Evolutionary conservation across 2,888 invertebrate species (phyloP).

Genomic region (Tipula helvola): DNA sequence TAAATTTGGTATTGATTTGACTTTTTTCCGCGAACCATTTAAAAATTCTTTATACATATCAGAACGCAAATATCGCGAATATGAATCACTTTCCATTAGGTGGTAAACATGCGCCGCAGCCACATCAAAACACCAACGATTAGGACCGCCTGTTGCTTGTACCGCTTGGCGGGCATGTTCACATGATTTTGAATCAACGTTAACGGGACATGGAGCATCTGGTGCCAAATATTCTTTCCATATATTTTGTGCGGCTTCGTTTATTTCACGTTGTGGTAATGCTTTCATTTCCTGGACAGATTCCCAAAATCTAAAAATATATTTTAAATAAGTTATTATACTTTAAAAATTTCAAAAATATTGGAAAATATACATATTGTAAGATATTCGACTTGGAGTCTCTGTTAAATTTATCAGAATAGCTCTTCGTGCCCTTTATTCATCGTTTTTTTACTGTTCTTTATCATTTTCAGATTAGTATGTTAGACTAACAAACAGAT

Average conservation of each 20-base stretch:
- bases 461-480: no score
- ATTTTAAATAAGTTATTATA: background rate
- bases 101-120: constrained; percentile 98
- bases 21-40: constrained; percentile 94
- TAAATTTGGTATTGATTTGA: constrained; percentile 42
- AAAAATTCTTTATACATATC: constrained; percentile 98
- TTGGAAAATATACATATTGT: no score
- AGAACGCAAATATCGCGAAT: constrained; percentile 92
- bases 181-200: constrained; percentile 88
- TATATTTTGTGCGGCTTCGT: constrained; percentile 68
- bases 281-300: constrained; percentile 87
- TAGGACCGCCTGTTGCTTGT: constrained; percentile 49
- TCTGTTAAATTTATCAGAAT: no score
- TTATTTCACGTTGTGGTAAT: constrained; percentile 73
- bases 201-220: constrained; percentile 93
- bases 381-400: no score
- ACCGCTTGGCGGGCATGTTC: constrained; percentile 73
- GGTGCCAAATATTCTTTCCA: constrained; percentile 89
- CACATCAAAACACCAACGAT: constrained; percentile 92
- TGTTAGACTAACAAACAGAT: no score
- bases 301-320: constrained; percentile 71
- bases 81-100: constrained; percentile 98
- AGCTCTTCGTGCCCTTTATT: no score
- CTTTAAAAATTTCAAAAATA: no score
- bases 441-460: no score